These are phyloP conservation scores for Oikopleura dioica DNA, from an alignment of 23 tunicate genomes.

Conservation along the genomic window DNA sequence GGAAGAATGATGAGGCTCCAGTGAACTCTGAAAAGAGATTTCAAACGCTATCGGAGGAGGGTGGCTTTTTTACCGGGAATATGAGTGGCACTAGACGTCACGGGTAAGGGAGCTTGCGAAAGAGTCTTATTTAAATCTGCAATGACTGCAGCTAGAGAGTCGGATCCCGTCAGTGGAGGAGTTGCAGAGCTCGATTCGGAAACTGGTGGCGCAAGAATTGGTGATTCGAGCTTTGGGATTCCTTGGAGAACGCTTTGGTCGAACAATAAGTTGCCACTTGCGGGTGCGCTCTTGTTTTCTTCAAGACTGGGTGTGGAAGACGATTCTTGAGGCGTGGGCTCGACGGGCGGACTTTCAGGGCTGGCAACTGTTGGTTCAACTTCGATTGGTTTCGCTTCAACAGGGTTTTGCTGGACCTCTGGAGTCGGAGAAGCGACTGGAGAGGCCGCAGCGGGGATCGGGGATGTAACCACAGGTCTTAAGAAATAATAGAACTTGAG, in stretches of 20 bases:
- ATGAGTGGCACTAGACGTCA: too few relatives aligned
- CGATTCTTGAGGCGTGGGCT: neutral
- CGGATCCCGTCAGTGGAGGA: neutral
- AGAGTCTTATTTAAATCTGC: neutral
- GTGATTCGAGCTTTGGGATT: neutral
- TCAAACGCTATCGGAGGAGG: too few relatives aligned
- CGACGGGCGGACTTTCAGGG: neutral
- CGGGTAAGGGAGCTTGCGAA: neutral
- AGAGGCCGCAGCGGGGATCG: neutral
- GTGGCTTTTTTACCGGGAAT: too few relatives aligned
- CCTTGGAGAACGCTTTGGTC: neutral
- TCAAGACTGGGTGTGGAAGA: neutral
- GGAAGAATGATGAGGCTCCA: neutral
- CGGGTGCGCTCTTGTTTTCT: neutral
- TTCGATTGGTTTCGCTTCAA: too few relatives aligned
- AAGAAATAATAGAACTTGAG: neutral
- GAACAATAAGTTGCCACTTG: neutral
- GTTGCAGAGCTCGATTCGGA: neutral
- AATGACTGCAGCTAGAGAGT: neutral
- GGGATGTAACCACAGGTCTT: neutral
- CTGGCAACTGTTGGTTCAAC: too few relatives aligned
- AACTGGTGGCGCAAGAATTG: neutral
- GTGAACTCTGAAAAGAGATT: neutral
- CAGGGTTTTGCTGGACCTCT: neutral
- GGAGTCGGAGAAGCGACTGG: neutral